A percentile compares a stretch with the other conserved stretches of the same genome.
phyloP scores from a whole-genome alignment of 2,113 vertebrate species.

The Prunella himalayana region DNA sequence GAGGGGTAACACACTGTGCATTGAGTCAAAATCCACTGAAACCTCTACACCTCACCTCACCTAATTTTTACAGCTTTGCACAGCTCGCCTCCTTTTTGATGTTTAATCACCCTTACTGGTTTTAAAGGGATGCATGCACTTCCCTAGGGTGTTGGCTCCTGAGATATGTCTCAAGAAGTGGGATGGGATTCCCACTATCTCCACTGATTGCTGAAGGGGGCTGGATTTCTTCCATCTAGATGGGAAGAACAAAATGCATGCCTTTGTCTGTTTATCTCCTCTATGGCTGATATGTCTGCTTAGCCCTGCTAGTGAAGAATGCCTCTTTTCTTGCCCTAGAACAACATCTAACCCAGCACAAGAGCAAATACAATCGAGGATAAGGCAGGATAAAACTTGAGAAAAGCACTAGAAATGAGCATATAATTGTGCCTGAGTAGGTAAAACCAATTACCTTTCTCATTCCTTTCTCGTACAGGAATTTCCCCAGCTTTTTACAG shows the following conservation, averaged over 20 bases:
- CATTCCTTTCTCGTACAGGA: conserved; percentile 55
- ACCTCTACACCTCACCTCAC: not conserved
- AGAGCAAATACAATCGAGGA: not conserved
- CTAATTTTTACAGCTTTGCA: not conserved
- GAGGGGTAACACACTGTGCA: not conserved
- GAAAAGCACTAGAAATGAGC: not conserved
- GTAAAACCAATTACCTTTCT: conserved; percentile 55
- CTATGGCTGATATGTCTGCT: not conserved
- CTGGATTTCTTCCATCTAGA: not conserved
- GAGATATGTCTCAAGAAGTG: not conserved
- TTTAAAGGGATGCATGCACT: not conserved
- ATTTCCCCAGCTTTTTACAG: conserved; percentile 54
- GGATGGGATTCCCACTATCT: not conserved
- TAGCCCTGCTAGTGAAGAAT: not conserved
- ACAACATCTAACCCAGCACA: not conserved
- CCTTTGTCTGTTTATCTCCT: not conserved
- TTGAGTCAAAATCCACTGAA: not conserved
- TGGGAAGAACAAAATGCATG: not conserved
- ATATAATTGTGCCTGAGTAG: not conserved
- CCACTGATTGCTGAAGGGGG: not conserved
- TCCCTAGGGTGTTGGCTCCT: not conserved
- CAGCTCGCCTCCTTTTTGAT: not conserved
- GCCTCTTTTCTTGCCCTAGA: not conserved
- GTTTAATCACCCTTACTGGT: not conserved
- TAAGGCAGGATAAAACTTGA: not conserved